A percentile compares a stretch with the other conserved stretches of the same genome.
Evolutionary conservation across 2,113 vertebrate species (phyloP).

Genomic region (Probosciger aterrimus): DNA sequence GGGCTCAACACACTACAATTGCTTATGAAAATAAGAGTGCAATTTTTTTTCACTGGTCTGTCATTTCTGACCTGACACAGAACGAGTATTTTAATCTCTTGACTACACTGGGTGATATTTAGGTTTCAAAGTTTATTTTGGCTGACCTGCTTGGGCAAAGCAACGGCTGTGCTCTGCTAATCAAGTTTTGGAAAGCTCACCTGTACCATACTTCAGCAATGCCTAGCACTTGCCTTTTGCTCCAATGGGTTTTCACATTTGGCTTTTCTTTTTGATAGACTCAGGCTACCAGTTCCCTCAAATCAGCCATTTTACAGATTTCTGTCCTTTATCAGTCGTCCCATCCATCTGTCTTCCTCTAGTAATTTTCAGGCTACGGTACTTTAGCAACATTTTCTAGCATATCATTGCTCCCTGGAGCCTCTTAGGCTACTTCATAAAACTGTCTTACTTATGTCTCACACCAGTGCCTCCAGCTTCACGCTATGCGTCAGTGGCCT

Average conservation of each 20-base stretch:
- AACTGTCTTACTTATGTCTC: constrained; percentile 27
- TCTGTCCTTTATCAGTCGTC: constrained; percentile 34
- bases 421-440: constrained; percentile 17
- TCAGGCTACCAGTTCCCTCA: background rate
- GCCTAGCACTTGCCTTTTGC: background rate
- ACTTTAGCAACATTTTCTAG: constrained; percentile 41
- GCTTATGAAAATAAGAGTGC: background rate
- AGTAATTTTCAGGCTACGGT: constrained; percentile 48
- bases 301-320: constrained; percentile 40
- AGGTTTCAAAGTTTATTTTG: constrained; percentile 18
- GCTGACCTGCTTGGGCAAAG: background rate
- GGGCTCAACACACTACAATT: background rate
- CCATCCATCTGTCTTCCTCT: constrained; percentile 59
- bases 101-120: background rate
- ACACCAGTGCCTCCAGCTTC: background rate
- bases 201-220: background rate
- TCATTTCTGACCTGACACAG: background rate
- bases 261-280: background rate
- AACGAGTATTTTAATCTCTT: background rate
- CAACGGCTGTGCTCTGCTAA: background rate
- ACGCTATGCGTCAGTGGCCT: background rate
- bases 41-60: background rate
- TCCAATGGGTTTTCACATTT: background rate
- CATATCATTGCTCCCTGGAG: constrained; percentile 34
- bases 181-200: background rate